phyloP scores from a whole-genome alignment of 2,888 invertebrate genomes.

The Rhimphoctona megacephalus region DNA sequence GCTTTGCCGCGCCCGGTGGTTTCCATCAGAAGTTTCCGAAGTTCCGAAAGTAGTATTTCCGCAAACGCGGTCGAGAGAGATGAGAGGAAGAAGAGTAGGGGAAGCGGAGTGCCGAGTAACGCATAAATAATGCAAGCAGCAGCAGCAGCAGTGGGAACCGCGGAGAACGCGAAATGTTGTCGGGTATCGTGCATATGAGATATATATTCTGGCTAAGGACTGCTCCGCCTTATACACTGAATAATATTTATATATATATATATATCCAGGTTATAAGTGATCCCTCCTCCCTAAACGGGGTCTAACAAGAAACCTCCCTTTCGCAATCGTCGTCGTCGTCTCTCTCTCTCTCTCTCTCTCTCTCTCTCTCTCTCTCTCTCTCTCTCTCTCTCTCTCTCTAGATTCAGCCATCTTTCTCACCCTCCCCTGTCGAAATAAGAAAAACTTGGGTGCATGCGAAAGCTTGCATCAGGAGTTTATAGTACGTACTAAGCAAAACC shows the following conservation, averaged over 20 bases:
- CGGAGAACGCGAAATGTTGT: slow-evolving; percentile 50
- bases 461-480: slow-evolving; percentile 56
- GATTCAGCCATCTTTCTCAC: neutral
- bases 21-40: slow-evolving; percentile 83
- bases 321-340: slow-evolving; percentile 14
- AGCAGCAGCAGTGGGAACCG: slow-evolving; percentile 57
- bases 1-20: slow-evolving; percentile 81
- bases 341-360: slow-evolving; percentile 23
- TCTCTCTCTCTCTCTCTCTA: slow-evolving; percentile 12
- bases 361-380: slow-evolving; percentile 26
- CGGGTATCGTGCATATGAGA: slow-evolving; percentile 61
- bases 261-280: slow-evolving; percentile 27
- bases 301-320: slow-evolving; percentile 56
- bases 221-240: slow-evolving; percentile 46
- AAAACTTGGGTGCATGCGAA: slow-evolving; percentile 57
- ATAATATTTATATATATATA: slow-evolving; percentile 21
- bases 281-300: slow-evolving; percentile 25
- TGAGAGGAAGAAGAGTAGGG: slow-evolving; percentile 26
- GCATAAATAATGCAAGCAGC: slow-evolving; percentile 72
- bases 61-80: slow-evolving; percentile 62
- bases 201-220: slow-evolving; percentile 44
- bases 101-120: slow-evolving; percentile 57
- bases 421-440: slow-evolving; percentile 56
- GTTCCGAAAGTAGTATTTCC: slow-evolving; percentile 84
- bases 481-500: slow-evolving; percentile 62